phyloP scores from a whole-genome alignment of 1,140 invertebrate genomes.

The Pemphigus obesinymphae region DNA sequence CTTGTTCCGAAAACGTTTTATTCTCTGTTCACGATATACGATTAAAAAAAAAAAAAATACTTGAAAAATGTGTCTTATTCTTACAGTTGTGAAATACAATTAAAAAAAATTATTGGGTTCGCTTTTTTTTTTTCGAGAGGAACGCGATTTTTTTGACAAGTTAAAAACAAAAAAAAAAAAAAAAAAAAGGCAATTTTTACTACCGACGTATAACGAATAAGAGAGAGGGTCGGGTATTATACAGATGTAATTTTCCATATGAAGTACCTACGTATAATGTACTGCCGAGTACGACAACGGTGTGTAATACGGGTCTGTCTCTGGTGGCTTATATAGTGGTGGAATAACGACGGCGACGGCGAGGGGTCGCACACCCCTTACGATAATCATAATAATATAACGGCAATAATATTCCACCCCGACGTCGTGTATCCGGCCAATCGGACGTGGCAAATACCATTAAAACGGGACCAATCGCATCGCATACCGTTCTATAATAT shows the following conservation, averaged over 20 bases:
- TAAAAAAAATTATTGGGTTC: not conserved
- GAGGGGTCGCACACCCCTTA: slow-evolving; percentile 27
- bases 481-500: not conserved
- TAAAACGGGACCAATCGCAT: slow-evolving; percentile 29
- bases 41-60: too few species aligned
- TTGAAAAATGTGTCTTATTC: too few species aligned
- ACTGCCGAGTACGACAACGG: not conserved
- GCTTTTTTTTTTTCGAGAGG: not conserved
- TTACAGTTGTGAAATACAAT: not conserved
- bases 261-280: not conserved
- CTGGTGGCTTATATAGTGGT: slow-evolving; percentile 25
- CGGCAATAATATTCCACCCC: slow-evolving; percentile 38
- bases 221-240: too few species aligned
- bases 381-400: slow-evolving; percentile 35
- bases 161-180: too few species aligned
- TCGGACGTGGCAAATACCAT: slow-evolving; percentile 39
- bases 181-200: too few species aligned
- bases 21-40: too few species aligned
- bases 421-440: slow-evolving; percentile 32
- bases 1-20: too few species aligned
- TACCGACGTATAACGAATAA: too few species aligned
- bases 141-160: not conserved
- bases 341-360: slow-evolving; percentile 13
- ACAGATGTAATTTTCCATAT: not conserved
- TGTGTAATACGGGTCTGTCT: slow-evolving; percentile 22